A percentile compares a stretch with the other conserved stretches of the same genome.
Evolutionary conservation across 37 sponge, comb jelly and placozoan species (phyloP).

Genomic region (Diacarnus erythraeanus): DNA sequence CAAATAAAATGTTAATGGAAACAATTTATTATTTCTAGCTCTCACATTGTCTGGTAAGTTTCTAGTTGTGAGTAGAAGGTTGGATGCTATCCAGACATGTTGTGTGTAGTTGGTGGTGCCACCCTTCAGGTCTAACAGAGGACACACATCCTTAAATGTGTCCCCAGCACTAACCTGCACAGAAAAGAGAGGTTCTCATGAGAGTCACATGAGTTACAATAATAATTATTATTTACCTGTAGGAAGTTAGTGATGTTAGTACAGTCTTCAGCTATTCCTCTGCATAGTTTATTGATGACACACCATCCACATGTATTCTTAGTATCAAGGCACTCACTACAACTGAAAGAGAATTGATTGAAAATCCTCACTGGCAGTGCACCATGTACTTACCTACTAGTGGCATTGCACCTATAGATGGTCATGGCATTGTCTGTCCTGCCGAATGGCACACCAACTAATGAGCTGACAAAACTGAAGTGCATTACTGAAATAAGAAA

Average conservation of each 20-base stretch:
- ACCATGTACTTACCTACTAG: conserved; percentile 15
- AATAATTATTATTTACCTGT: neutral
- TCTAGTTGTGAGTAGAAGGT: conserved; percentile 28
- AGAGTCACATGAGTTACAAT: neutral
- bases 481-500: conserved; percentile 11
- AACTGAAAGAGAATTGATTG: conserved; percentile 11
- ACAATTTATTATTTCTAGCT: neutral
- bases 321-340: conserved; percentile 52
- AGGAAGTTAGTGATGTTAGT: neutral
- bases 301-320: conserved; percentile 64
- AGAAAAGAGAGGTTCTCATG: no score
- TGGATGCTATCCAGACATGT: conserved; percentile 18
- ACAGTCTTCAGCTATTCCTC: conserved; percentile 27
- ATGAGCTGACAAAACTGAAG: conserved; percentile 43
- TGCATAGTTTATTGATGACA: conserved; percentile 41
- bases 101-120: conserved; percentile 18
- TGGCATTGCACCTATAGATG: conserved; percentile 12
- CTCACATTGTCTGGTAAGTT: conserved; percentile 39
- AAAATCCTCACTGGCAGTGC: neutral
- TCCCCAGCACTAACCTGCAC: neutral
- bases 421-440: conserved; percentile 16
- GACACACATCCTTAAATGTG: conserved; percentile 35
- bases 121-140: conserved; percentile 13
- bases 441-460: conserved; percentile 20
- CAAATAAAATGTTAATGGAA: neutral